Evolutionary conservation across 1,140 invertebrate genomes (phyloP), one percentile per base, ranked within the genome.

Genomic region (Andricus grossulariae): DNA sequence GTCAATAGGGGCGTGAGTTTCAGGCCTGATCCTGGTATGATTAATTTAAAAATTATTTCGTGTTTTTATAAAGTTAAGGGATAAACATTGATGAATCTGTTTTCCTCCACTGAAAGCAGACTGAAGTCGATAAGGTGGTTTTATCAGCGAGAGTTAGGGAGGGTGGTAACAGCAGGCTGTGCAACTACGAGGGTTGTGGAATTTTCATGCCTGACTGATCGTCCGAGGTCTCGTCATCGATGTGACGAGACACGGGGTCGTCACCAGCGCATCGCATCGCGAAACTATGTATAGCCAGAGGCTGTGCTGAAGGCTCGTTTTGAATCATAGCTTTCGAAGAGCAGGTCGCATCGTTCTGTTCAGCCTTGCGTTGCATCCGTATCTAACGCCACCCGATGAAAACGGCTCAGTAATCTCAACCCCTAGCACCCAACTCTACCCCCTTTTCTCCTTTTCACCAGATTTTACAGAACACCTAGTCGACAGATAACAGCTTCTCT

Each of bases 151-250:
- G 19, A 13, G 19, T 10, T n/a, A 19, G 52, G 15, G 76, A 80
- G 76, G 75, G 77, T 52, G 80, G 78, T 79, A 82, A 84, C 3
- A 32, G 25, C 2, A 32, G 80, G 83, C 80, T 84, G 84, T 78
- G 79, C 82, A 85, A 83, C 84, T 25, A 60, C 6, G 82, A 85
- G 85, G 84, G 82, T 78, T 83, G 84, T 79, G 75, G 82, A 85
- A 85, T 86, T 85, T 86, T 86, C 81, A 85, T 84, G 81, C 82
- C 72, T 80, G 76, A 76, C 51, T 78, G 51, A 60, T 75, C 79
- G 82, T 74, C 82, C 77, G 79, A 79, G 83, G 76, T 78, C 55
- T 78, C 55, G 71, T 75, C 79, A 82, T 74, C 82, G 75, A 77
- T 79, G 83, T 79, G 50, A 52, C 18, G 50, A 73, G 16, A 54